Conservation (phyloP, 2,113 vertebrate species). For the Nothobranchius kuhntae region DNA sequence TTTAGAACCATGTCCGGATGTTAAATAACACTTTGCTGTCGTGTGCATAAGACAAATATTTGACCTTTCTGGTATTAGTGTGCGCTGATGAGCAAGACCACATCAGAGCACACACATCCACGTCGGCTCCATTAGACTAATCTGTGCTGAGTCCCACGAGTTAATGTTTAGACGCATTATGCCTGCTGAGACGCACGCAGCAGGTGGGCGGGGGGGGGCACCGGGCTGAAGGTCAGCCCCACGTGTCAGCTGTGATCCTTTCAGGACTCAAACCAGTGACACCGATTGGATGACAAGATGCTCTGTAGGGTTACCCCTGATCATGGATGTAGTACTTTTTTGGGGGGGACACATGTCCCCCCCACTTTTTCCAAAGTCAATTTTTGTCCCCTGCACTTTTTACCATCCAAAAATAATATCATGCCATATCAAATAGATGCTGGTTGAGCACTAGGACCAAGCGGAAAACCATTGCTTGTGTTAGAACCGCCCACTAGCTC, state of each 20-base stretch:
- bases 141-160: constrained; percentile 57
- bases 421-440: too few species aligned
- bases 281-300: constrained; percentile 35
- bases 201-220: constrained; percentile 27
- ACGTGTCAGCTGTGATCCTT: constrained; percentile 69
- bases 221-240: constrained; percentile 72
- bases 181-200: constrained; percentile 63
- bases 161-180: constrained; percentile 78
- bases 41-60: neutral
- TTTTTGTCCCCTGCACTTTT: too few species aligned
- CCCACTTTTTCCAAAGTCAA: too few species aligned
- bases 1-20: neutral
- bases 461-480: too few species aligned
- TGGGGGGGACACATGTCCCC: too few species aligned
- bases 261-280: constrained; percentile 52
- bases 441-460: too few species aligned
- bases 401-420: too few species aligned
- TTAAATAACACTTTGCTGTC: constrained; percentile 23
- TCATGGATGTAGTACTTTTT: too few species aligned
- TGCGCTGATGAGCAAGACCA: constrained; percentile 7
- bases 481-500: too few species aligned
- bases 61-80: constrained; percentile 6
- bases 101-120: constrained; percentile 25
- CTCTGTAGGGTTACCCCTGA: neutral
- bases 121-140: constrained; percentile 64